Conservation (phyloP, 2,797 vertebrate species). For the Phrynocephalus vlangalii region DNA sequence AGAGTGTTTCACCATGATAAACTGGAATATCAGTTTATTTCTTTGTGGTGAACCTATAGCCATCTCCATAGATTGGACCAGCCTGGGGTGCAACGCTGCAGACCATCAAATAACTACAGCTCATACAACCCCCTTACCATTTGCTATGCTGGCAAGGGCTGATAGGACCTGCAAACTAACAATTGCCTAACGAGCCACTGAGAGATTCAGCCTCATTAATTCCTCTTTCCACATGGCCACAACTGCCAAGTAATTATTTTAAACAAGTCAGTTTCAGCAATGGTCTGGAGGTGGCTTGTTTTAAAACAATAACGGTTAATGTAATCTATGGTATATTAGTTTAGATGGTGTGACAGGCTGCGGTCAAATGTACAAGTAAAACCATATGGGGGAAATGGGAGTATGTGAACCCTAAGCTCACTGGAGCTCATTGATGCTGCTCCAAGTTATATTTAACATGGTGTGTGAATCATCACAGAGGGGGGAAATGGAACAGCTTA, state of each 20-base stretch:
- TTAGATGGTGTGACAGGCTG: neutral
- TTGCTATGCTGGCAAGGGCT: neutral
- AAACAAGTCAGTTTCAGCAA: neutral
- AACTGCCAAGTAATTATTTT: neutral
- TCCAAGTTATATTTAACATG: neutral
- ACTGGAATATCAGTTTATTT: too few species aligned
- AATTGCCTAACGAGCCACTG: neutral
- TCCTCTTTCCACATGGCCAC: neutral
- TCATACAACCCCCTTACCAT: neutral
- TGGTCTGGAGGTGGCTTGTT: neutral
- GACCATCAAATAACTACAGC: neutral
- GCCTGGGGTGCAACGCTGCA: too few species aligned
- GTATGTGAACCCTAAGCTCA: neutral
- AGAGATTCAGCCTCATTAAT: neutral
- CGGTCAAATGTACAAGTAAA: neutral
- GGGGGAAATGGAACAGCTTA: neutral
- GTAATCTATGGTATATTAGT: neutral
- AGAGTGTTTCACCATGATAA: too few species aligned
- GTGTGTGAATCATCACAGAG: neutral
- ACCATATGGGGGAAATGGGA: neutral
- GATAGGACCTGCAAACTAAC: neutral
- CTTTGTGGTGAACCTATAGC: too few species aligned
- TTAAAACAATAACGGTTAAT: neutral
- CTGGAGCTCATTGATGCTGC: neutral
- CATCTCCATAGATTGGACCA: too few species aligned